phyloP scores from a whole-genome alignment of 2,888 invertebrate species.

The Oligia strigilis region DNA sequence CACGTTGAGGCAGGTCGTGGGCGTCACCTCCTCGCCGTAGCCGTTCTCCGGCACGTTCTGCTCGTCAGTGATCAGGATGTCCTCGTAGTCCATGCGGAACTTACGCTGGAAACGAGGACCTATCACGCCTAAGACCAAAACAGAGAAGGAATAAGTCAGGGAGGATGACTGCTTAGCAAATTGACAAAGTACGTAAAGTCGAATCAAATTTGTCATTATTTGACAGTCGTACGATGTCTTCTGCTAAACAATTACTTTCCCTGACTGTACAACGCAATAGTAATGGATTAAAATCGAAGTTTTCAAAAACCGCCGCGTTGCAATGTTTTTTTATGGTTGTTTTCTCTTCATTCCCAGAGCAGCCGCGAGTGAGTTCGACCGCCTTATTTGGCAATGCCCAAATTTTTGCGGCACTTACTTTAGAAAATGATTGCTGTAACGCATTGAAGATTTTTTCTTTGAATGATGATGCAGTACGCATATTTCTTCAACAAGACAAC shows the following conservation, averaged over 20 bases:
- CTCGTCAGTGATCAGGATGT: slow-evolving; percentile 89
- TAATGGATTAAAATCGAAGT: background rate
- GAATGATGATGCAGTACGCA: too few species aligned
- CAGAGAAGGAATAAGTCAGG: background rate
- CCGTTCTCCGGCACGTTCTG: slow-evolving; percentile 89
- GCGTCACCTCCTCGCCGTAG: slow-evolving; percentile 84
- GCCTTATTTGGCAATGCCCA: too few species aligned
- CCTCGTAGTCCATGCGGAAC: slow-evolving; percentile 91
- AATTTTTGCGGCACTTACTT: too few species aligned
- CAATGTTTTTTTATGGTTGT: background rate
- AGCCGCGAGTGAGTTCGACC: too few species aligned
- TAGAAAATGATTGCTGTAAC: too few species aligned
- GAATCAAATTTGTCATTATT: background rate
- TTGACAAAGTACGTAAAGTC: background rate
- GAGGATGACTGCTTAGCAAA: background rate
- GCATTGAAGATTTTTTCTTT: too few species aligned
- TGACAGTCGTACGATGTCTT: background rate
- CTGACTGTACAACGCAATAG: background rate
- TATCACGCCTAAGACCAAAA: slow-evolving; percentile 79
- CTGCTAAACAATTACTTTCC: background rate
- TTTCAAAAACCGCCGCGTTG: fast-evolving
- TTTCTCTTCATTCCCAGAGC: background rate
- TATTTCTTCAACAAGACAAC: too few species aligned
- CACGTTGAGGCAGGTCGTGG: slow-evolving; percentile 85
- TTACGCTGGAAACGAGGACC: slow-evolving; percentile 89